Evolutionary conservation across 2,888 invertebrate species (phyloP).

Genomic region (Brachyopa scutellaris): DNA sequence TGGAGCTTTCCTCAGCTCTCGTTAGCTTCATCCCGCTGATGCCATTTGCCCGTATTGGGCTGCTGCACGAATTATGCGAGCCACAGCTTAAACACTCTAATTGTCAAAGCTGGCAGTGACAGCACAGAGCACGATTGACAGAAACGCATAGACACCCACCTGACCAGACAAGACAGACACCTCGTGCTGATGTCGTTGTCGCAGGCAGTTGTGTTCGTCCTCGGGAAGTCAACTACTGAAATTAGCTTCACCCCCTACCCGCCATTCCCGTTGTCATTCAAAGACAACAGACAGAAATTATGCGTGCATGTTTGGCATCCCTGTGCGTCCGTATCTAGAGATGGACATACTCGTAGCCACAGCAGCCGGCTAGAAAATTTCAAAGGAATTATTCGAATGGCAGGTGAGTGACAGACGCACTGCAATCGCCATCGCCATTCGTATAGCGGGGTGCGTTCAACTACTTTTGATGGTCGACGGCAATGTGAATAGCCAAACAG

Average conservation of each 20-base stretch:
- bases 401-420: conserved; percentile 71
- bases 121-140: conserved; percentile 44
- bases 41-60: conserved; percentile 63
- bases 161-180: conserved; percentile 43
- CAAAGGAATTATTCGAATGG: conserved; percentile 66
- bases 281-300: conserved; percentile 47
- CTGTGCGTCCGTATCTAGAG: conserved; percentile 47
- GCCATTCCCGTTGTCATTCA: not conserved
- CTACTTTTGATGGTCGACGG: conserved; percentile 53
- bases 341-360: conserved; percentile 31
- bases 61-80: conserved; percentile 63
- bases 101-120: conserved; percentile 57
- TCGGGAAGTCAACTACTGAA: conserved; percentile 44
- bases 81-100: conserved; percentile 64
- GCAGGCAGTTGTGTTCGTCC: conserved; percentile 22
- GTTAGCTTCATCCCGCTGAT: conserved; percentile 40
- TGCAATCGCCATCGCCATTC: conserved; percentile 25
- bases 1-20: conserved; percentile 32
- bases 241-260: conserved; percentile 36
- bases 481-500: conserved; percentile 17
- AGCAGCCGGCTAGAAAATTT: conserved; percentile 67
- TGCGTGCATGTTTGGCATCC: conserved; percentile 69
- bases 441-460: conserved; percentile 42
- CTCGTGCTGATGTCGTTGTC: conserved; percentile 4
- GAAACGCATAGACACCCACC: conserved; percentile 58